Percentiles rank a stretch among this genome's conserved stretches.
Conservation (phyloP, 2,113 vertebrate species). For the Cyprinodon tularosa region DNA sequence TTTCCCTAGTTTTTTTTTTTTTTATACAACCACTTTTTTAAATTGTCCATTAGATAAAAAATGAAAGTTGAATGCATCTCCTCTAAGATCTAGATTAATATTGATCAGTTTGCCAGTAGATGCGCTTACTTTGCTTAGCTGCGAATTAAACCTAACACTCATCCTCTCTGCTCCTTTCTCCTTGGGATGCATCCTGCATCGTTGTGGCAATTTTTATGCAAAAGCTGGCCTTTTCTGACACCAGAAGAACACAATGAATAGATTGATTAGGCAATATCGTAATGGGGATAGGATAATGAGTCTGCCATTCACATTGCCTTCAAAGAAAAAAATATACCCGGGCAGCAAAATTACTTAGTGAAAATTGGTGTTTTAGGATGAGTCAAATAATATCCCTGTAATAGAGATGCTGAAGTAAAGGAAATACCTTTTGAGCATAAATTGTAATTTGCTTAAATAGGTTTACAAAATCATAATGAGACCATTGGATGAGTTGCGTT, state of each 20-base stretch:
- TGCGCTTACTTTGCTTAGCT: conserved; percentile 31
- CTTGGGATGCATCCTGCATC: conserved; percentile 35
- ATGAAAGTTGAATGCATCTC: conserved; percentile 23
- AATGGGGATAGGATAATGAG: conserved; percentile 78
- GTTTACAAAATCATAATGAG: conserved; percentile 5
- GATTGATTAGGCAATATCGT: conserved; percentile 79
- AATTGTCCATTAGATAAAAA: conserved; percentile 12
- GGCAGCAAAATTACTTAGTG: conserved; percentile 37
- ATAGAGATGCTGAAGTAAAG: conserved; percentile 5
- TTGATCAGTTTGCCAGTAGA: conserved; percentile 57
- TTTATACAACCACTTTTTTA: neutral
- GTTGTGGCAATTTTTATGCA: conserved; percentile 65
- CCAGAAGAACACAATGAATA: conserved; percentile 66
- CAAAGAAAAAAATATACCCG: conserved; percentile 38
- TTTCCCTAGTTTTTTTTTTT: neutral
- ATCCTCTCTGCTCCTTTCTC: conserved; percentile 33
- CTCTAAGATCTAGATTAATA: conserved; percentile 50
- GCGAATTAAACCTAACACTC: conserved; percentile 60
- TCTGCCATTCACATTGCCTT: conserved; percentile 68
- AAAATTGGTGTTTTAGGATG: conserved; percentile 1
- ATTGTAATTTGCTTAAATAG: neutral
- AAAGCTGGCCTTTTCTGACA: conserved; percentile 70
- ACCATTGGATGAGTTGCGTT: neutral
- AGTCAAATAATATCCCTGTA: neutral
- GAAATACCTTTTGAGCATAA: neutral